These are phyloP conservation scores for Philereme transversata DNA, from an alignment of 2,888 invertebrate species.

Conservation along the genomic window DNA sequence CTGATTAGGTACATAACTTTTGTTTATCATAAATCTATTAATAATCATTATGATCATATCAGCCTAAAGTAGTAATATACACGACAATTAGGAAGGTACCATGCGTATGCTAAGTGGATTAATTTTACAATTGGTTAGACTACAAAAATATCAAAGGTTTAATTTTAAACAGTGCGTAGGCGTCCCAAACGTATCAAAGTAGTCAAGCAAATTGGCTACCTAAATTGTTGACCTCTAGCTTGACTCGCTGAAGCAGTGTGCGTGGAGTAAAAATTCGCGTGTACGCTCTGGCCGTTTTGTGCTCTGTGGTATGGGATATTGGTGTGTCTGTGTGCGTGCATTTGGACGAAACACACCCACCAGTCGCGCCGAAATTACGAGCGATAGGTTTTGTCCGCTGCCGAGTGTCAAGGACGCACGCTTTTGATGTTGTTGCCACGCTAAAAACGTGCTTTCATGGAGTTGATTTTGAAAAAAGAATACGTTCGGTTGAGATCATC, in stretches of 20 bases:
- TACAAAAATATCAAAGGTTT: slow-evolving; percentile 30
- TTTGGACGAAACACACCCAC: slow-evolving; percentile 70
- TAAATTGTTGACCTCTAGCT: slow-evolving; percentile 41
- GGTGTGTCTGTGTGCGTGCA: slow-evolving; percentile 49
- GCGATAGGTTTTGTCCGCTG: slow-evolving; percentile 77
- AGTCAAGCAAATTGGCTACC: slow-evolving; percentile 37
- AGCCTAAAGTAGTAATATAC: too few relatives aligned
- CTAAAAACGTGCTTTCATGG: slow-evolving; percentile 38
- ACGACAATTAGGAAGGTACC: background rate
- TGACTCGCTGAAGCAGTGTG: slow-evolving; percentile 30
- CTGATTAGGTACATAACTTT: slow-evolving; percentile 9
- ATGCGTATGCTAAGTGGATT: background rate
- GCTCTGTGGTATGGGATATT: slow-evolving; percentile 55
- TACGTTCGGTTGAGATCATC: slow-evolving; percentile 21
- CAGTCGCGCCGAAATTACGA: slow-evolving; percentile 71
- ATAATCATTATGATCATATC: background rate
- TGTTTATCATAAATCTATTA: slow-evolving; percentile 9
- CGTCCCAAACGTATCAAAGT: slow-evolving; percentile 31
- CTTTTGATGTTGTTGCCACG: slow-evolving; percentile 61
- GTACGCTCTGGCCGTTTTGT: slow-evolving; percentile 38
- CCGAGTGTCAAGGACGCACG: slow-evolving; percentile 78
- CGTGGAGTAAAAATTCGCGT: slow-evolving; percentile 23
- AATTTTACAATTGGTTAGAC: slow-evolving; percentile 10
- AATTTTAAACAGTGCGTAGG: slow-evolving; percentile 38
- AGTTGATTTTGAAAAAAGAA: slow-evolving; percentile 33